A percentile compares a stretch with the other conserved stretches of the same genome.
Evolutionary conservation across 1,140 invertebrate genomes (phyloP).

Genomic region (Bombus confusus): DNA sequence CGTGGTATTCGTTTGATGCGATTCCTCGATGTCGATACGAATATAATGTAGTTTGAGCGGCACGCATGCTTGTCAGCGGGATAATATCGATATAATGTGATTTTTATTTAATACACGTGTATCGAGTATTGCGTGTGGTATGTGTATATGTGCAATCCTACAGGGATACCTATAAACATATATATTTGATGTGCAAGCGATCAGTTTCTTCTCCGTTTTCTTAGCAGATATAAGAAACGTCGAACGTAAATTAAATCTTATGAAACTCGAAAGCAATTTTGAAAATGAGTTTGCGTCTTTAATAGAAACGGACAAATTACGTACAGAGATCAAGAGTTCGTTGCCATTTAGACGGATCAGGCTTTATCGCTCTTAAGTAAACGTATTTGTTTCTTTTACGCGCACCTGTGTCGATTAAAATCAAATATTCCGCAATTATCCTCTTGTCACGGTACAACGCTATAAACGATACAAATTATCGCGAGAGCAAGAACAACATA

Average conservation of each 20-base stretch:
- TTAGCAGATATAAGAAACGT: too few relatives aligned
- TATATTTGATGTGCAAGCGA: neutral
- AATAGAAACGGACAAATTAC: neutral
- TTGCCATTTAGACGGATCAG: too few relatives aligned
- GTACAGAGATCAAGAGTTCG: neutral
- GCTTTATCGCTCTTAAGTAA: neutral
- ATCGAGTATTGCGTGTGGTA: too few relatives aligned
- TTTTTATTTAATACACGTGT: too few relatives aligned
- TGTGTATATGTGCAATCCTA: too few relatives aligned
- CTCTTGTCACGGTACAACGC: neutral
- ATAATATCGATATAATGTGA: neutral
- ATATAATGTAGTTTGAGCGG: neutral
- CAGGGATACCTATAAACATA: too few relatives aligned
- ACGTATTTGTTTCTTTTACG: neutral
- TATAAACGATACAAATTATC: constrained; percentile 15
- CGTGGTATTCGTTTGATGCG: neutral
- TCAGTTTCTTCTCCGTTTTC: too few relatives aligned
- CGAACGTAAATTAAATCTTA: too few relatives aligned
- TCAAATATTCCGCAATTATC: neutral
- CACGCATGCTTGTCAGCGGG: neutral
- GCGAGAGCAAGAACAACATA: neutral
- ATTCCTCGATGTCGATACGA: neutral
- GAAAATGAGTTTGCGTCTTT: too few relatives aligned
- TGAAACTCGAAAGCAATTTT: too few relatives aligned
- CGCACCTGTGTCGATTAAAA: neutral